These are phyloP conservation scores for Zaprionus obscuricornis DNA, from an alignment of 2,888 invertebrate genomes.

Conservation along the genomic window DNA sequence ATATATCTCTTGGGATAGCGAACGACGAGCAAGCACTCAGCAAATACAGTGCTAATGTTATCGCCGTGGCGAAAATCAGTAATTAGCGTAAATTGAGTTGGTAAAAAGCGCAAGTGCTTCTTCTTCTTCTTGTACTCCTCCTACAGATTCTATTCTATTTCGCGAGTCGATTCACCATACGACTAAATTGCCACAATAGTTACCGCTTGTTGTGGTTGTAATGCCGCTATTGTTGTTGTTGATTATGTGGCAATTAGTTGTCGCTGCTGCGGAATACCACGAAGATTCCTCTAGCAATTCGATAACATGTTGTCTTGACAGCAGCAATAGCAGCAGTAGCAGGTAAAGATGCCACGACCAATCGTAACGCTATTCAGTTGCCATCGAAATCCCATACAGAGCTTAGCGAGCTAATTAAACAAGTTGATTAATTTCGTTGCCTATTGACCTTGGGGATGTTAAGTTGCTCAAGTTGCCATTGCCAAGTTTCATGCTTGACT, in stretches of 20 bases:
- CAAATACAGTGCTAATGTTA: slow-evolving; percentile 35
- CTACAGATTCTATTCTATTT: slow-evolving; percentile 44
- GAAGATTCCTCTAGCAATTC: slow-evolving; percentile 49
- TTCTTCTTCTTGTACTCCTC: too few relatives aligned
- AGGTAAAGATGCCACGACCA: too few relatives aligned
- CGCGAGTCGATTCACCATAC: background rate
- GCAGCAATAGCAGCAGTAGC: slow-evolving; percentile 44
- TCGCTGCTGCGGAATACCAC: slow-evolving; percentile 65
- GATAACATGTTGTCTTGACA: slow-evolving; percentile 47
- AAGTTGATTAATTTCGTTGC: slow-evolving; percentile 61
- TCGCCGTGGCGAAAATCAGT: slow-evolving; percentile 69
- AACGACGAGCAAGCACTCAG: slow-evolving; percentile 12
- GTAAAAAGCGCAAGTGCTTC: slow-evolving; percentile 73
- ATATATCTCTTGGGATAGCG: slow-evolving; percentile 28
- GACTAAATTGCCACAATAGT: slow-evolving; percentile 34
- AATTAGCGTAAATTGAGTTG: slow-evolving; percentile 77
- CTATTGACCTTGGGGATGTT: slow-evolving; percentile 50
- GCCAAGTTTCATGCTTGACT: slow-evolving; percentile 22
- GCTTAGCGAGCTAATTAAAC: slow-evolving; percentile 69
- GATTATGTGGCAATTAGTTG: slow-evolving; percentile 76
- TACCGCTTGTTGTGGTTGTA: slow-evolving; percentile 46
- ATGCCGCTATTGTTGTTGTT: slow-evolving; percentile 33
- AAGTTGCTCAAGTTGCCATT: slow-evolving; percentile 10
- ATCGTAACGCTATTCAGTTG: too few relatives aligned
- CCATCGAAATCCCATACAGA: slow-evolving; percentile 42